phyloP scores from a whole-genome alignment of 2,797 vertebrate species.

The Rhodeus uyekii region DNA sequence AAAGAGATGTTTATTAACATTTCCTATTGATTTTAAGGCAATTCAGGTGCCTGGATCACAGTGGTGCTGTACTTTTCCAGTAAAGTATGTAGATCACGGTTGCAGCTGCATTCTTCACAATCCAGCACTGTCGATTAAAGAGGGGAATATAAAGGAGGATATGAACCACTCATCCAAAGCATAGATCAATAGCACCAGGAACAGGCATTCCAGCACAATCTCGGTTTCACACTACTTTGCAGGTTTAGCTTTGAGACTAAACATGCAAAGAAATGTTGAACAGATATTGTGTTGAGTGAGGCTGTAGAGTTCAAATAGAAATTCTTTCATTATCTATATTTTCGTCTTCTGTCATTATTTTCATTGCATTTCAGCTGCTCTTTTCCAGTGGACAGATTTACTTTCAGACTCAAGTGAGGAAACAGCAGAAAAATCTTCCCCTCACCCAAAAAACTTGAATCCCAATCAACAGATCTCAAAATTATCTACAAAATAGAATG shows the following conservation, averaged over 20 bases:
- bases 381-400: background rate
- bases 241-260: background rate
- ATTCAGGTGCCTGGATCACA: background rate
- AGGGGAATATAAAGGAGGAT: conserved; percentile 34
- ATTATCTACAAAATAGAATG: background rate
- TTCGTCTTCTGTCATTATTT: background rate
- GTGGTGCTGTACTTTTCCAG: background rate
- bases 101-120: background rate
- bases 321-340: background rate
- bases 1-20: background rate
- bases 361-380: background rate
- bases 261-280: background rate
- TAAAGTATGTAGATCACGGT: background rate
- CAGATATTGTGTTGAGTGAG: background rate
- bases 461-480: background rate
- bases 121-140: conserved; percentile 7
- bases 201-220: background rate
- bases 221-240: background rate
- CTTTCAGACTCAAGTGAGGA: background rate
- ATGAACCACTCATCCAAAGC: conserved; percentile 65
- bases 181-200: conserved; percentile 66
- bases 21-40: background rate
- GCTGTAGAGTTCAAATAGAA: background rate
- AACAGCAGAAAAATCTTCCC: background rate
- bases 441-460: background rate